Evolutionary conservation across 2,113 vertebrate genomes (phyloP).

Genomic region (Eupsittula cactorum): DNA sequence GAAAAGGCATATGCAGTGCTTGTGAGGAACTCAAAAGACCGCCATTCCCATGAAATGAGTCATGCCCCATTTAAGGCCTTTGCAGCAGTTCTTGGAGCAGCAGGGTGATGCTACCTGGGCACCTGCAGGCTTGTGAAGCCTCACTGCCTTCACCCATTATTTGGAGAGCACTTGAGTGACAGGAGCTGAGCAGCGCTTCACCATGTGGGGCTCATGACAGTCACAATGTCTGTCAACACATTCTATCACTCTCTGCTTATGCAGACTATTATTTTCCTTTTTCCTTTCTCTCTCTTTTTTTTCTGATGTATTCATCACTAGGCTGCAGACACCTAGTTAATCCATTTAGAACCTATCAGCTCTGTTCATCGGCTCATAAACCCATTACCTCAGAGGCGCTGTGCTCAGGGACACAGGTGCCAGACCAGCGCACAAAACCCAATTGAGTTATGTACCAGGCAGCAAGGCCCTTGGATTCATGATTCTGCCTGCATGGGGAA

Average conservation of each 20-base stretch:
- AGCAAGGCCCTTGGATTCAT: constrained; percentile 68
- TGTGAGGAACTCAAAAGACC: neutral
- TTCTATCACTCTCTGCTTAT: constrained; percentile 71
- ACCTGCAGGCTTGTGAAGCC: constrained; percentile 30
- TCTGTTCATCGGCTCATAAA: constrained; percentile 85
- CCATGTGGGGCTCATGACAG: constrained; percentile 58
- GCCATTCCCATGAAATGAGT: neutral
- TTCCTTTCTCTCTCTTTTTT: neutral
- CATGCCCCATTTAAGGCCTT: neutral
- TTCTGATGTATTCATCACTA: constrained; percentile 75
- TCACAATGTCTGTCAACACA: constrained; percentile 69
- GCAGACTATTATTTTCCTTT: neutral
- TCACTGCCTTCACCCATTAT: neutral
- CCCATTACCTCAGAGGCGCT: constrained; percentile 79
- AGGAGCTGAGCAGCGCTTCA: constrained; percentile 59
- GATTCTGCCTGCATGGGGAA: constrained; percentile 81
- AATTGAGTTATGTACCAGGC: constrained; percentile 81
- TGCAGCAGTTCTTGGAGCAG: neutral
- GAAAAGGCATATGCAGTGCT: rapidly evolving
- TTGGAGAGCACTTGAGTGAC: constrained; percentile 55
- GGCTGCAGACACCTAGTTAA: constrained; percentile 82
- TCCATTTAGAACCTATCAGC: constrained; percentile 84
- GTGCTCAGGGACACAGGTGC: constrained; percentile 83
- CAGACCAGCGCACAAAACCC: constrained; percentile 79
- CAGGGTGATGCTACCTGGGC: neutral